These are phyloP conservation scores for Leuctra nigra DNA, from an alignment of 2,888 invertebrate species.

Conservation along the genomic window DNA sequence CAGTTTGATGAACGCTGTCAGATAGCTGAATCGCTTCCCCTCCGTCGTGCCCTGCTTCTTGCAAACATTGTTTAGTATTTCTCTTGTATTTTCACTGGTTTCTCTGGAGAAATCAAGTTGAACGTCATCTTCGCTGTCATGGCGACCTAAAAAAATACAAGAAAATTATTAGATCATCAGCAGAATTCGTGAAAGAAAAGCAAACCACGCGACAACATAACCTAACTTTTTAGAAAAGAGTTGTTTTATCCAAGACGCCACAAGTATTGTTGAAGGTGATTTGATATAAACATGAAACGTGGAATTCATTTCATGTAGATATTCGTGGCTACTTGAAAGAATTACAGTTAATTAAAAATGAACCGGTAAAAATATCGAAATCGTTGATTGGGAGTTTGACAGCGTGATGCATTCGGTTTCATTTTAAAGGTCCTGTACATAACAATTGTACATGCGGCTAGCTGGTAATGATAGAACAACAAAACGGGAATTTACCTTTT, in stretches of 20 bases:
- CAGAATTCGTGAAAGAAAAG: not conserved
- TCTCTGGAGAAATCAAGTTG: conserved; percentile 49
- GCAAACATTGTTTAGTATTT: conserved; percentile 54
- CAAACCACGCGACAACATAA: not conserved
- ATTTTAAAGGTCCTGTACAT: not conserved
- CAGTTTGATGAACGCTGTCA: conserved; percentile 83
- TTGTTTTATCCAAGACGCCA: too few species aligned
- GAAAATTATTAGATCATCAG: not conserved
- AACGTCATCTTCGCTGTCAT: conserved; percentile 52
- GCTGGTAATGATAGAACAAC: too few species aligned
- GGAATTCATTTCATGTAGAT: not conserved
- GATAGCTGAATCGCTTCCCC: conserved; percentile 72
- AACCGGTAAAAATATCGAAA: not conserved
- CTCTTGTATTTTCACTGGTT: conserved; percentile 47
- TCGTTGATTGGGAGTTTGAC: not conserved
- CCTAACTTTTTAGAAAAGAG: too few species aligned
- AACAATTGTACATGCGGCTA: not conserved
- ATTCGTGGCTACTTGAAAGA: not conserved
- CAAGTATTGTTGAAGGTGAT: not conserved
- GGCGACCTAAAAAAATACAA: conserved; percentile 35
- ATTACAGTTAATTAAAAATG: not conserved
- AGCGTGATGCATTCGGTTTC: conserved; percentile 12
- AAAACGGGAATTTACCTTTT: not conserved
- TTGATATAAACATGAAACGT: not conserved
- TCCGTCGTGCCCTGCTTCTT: conserved; percentile 60